These are phyloP conservation scores for Habropoda laboriosa DNA, from an alignment of 1,140 invertebrate species.

Conservation along the genomic window DNA sequence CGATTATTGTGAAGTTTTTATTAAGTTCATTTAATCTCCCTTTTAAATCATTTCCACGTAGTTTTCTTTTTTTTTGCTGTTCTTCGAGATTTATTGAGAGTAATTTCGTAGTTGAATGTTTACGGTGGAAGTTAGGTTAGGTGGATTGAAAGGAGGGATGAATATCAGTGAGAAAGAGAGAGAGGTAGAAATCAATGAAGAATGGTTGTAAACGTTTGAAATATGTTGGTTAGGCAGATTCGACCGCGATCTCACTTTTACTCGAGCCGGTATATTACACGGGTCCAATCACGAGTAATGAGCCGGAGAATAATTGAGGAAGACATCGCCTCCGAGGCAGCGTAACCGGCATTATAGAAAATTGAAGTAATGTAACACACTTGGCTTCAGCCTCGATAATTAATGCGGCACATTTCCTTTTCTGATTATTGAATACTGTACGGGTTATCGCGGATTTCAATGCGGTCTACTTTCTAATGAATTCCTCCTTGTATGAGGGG, in stretches of 20 bases:
- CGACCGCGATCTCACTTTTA: constrained; percentile 49
- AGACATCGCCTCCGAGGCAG: constrained; percentile 15
- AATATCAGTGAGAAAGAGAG: too few relatives aligned
- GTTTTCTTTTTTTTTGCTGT: too few relatives aligned
- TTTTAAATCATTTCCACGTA: too few relatives aligned
- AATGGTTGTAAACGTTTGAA: neutral
- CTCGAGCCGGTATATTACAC: constrained; percentile 8
- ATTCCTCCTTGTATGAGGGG: neutral
- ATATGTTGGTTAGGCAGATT: neutral
- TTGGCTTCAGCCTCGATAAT: constrained; percentile 39
- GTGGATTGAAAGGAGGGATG: neutral
- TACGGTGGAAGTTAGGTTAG: neutral
- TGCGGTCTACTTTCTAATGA: neutral
- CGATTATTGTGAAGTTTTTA: neutral
- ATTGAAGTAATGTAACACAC: constrained; percentile 50
- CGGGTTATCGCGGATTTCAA: neutral
- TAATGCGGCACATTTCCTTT: constrained; percentile 36
- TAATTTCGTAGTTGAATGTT: too few relatives aligned
- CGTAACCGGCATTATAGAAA: constrained; percentile 43
- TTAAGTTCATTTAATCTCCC: neutral
- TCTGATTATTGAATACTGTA: neutral
- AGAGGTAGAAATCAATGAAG: neutral
- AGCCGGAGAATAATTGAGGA: constrained; percentile 42
- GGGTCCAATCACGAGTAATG: constrained; percentile 34
- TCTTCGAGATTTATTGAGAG: too few relatives aligned